These are phyloP conservation scores for Hypocryptadius cinnamomeus DNA, from an alignment of 2,113 vertebrate species.

Conservation along the genomic window DNA sequence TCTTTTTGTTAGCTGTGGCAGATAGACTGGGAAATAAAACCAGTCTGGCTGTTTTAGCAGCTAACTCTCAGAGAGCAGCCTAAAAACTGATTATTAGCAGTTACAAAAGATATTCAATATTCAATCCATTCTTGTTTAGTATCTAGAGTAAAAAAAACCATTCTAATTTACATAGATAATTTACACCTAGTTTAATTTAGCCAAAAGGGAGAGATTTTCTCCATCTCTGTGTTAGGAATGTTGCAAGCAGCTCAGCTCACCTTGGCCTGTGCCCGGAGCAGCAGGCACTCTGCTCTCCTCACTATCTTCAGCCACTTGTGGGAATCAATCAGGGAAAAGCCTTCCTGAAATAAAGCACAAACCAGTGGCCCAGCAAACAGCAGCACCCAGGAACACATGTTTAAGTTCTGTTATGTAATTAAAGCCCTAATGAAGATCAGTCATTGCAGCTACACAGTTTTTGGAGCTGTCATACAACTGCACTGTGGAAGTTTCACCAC, in stretches of 20 bases:
- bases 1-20: neutral
- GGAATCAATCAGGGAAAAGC: conserved; percentile 78
- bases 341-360: conserved; percentile 77
- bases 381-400: neutral
- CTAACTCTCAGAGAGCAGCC: neutral
- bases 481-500: neutral
- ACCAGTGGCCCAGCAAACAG: neutral
- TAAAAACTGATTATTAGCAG: neutral
- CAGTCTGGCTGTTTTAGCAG: neutral
- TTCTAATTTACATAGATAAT: neutral
- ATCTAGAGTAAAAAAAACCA: neutral
- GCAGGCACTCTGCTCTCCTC: conserved; percentile 80
- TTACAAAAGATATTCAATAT: neutral
- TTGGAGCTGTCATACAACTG: neutral
- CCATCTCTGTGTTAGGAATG: neutral
- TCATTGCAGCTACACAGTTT: neutral
- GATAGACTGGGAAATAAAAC: neutral
- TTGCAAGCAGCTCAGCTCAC: conserved; percentile 40
- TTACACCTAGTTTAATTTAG: neutral
- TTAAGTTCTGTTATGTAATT: neutral
- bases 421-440: neutral
- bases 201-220: neutral
- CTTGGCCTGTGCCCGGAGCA: conserved; percentile 77
- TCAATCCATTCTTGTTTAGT: neutral
- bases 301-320: conserved; percentile 79